Evolutionary conservation across 1,140 invertebrate genomes (phyloP).

Genomic region (Pollicipes pollicipes): DNA sequence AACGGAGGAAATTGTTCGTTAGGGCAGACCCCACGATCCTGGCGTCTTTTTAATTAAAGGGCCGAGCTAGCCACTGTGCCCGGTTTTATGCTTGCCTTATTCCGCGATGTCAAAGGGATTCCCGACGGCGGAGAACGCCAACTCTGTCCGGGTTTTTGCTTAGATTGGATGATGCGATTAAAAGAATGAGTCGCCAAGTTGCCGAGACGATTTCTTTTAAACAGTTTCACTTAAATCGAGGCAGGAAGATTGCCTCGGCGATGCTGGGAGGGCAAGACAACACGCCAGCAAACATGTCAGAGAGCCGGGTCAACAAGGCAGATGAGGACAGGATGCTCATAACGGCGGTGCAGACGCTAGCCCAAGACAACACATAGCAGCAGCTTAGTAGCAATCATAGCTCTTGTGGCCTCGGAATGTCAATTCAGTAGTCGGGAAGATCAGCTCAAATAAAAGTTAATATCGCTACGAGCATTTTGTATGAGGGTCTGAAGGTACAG

Average conservation of each 20-base stretch:
- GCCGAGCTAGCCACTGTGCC: not conserved
- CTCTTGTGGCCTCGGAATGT: too few species aligned
- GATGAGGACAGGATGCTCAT: too few species aligned
- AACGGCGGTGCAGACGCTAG: too few species aligned
- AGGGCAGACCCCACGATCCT: not conserved
- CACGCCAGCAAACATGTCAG: not conserved
- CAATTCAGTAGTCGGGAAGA: too few species aligned
- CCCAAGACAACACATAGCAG: too few species aligned
- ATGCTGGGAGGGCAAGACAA: not conserved
- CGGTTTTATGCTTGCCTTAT: not conserved
- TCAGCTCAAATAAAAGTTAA: too few species aligned
- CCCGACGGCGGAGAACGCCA: not conserved
- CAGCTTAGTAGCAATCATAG: too few species aligned
- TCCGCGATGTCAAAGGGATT: not conserved
- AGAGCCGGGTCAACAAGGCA: too few species aligned
- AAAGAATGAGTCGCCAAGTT: constrained; percentile 1
- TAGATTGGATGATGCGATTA: not conserved
- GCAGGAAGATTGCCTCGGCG: not conserved
- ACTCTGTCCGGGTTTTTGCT: not conserved
- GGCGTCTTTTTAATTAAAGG: constrained; percentile 1
- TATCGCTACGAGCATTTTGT: too few species aligned
- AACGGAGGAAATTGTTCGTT: not conserved
- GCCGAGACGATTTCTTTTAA: not conserved
- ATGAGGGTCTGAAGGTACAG: too few species aligned
- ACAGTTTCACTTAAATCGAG: not conserved